Conservation (phyloP, 2,113 vertebrate genomes). For the Dendrocopos noguchii region DNA sequence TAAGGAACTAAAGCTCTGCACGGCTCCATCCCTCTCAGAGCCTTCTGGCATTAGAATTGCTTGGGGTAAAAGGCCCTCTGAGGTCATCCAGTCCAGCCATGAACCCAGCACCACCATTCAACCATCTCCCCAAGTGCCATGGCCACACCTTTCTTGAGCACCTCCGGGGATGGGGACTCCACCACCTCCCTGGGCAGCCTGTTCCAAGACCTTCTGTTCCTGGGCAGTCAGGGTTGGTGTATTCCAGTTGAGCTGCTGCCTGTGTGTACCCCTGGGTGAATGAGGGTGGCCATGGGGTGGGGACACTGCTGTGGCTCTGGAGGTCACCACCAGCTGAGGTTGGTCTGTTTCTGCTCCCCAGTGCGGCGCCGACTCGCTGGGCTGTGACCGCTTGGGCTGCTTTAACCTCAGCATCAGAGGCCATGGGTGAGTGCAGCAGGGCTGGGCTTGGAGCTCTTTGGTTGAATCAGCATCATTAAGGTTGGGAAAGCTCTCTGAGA, state of each 20-base stretch:
- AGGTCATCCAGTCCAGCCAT: too few species aligned
- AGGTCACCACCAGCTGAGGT: background rate
- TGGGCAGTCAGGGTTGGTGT: background rate
- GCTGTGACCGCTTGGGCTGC: slow-evolving; percentile 95
- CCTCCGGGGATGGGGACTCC: too few species aligned
- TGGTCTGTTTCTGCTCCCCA: slow-evolving; percentile 59
- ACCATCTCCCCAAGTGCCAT: background rate
- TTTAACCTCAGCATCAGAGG: slow-evolving; percentile 99
- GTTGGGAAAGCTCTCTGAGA: background rate
- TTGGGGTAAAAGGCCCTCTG: too few species aligned
- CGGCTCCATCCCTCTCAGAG: rapidly evolving
- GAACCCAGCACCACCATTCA: too few species aligned
- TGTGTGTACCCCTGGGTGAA: background rate
- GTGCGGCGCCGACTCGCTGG: slow-evolving; percentile 97
- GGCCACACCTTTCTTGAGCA: too few species aligned
- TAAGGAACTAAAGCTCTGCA: slow-evolving; percentile 40
- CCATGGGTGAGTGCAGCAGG: slow-evolving; percentile 85
- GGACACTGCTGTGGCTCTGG: background rate
- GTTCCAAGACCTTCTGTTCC: background rate
- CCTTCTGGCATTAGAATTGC: too few species aligned
- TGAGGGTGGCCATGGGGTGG: background rate
- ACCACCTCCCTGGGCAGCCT: too few species aligned
- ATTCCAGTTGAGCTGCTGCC: background rate
- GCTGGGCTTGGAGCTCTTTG: background rate
- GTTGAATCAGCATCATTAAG: background rate